Conservation (phyloP, 2,888 invertebrate species). For the Tachina fera region DNA sequence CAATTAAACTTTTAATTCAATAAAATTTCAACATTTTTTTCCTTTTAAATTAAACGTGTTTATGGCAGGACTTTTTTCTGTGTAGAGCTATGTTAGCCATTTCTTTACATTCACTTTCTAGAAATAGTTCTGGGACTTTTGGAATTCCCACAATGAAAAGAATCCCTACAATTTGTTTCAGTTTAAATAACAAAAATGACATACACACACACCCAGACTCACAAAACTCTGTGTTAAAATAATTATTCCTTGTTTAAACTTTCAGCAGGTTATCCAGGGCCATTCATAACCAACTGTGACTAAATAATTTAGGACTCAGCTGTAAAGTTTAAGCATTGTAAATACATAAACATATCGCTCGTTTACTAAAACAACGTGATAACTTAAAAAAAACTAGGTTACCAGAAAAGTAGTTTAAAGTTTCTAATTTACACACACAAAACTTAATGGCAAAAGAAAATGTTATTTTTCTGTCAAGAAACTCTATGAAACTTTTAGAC, state of each 20-base stretch:
- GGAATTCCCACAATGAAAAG: not conserved
- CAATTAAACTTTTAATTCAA: too few species aligned
- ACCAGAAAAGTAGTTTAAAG: too few species aligned
- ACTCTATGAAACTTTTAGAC: too few species aligned
- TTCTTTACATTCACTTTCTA: not conserved
- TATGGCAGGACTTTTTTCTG: too few species aligned
- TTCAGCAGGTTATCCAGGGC: constrained; percentile 59
- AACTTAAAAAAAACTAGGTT: too few species aligned
- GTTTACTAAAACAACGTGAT: too few species aligned
- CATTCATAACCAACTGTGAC: constrained; percentile 55
- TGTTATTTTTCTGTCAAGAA: not conserved
- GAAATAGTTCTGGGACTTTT: not conserved
- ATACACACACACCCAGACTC: not conserved
- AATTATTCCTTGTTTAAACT: constrained; percentile 63
- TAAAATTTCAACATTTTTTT: too few species aligned
- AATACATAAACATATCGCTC: too few species aligned
- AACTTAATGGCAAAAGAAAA: too few species aligned
- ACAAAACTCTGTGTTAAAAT: constrained; percentile 35
- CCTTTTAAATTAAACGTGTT: too few species aligned
- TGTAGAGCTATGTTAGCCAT: too few species aligned
- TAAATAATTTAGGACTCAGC: constrained; percentile 39
- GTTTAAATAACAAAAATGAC: not conserved
- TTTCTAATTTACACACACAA: too few species aligned
- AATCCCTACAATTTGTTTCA: constrained; percentile 6
- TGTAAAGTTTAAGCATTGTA: not conserved